Base-by-base conservation (phyloP, 2,113 vertebrate genomes). In the Lepus americanus region DNA sequence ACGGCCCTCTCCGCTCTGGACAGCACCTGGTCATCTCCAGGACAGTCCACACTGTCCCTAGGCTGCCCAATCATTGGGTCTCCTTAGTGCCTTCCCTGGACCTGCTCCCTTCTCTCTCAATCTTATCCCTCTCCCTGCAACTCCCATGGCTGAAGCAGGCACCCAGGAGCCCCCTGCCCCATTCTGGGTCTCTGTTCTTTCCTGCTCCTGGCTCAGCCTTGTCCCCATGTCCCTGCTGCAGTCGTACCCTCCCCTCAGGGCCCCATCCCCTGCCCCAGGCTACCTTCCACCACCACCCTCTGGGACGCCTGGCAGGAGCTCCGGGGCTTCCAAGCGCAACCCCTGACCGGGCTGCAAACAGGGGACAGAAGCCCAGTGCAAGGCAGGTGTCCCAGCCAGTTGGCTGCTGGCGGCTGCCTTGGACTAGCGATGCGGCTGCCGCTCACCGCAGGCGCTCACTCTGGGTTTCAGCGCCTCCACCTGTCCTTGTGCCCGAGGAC, bases 1-100 rank as follows among this genome's bases (percentile, higher is more conserved):
- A 3, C 8, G 2, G 5, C n/a, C 27, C 0, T 36, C 29, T 3
- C 0, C 3, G 1, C 27, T 31, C n/a, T 1, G 11, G 1, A 10
- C 67, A 27, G 5, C 44, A 1, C 61, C 44, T 6, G 12, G 5
- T 4, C 33, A 1, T 2, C 5, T 25, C 16, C 31, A 17, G 0
- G 0, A 0, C 0, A 20, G 51, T 1, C 1, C 3, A 70, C 0
- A 0, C 22, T 12, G 51, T 1, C 0, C 0, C 23, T 1, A 44
- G 44, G 44, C 44, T 5, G 5, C 3, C 51, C 31, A 27, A 14
- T 14, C 9, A 1, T 0, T 44, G 44, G 44, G 0, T 6, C 39
- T 55, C 19, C 17, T 0, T 9, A 29, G 0, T 17, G 31, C 29
- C 51, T 13, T 20, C 22, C 49, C 6, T 1, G 66, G 31, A 36